Evolutionary conservation across 2,797 vertebrate genomes (phyloP), one percentile per base, ranked within the genome.

Genomic region (Holocentrus rufus): DNA sequence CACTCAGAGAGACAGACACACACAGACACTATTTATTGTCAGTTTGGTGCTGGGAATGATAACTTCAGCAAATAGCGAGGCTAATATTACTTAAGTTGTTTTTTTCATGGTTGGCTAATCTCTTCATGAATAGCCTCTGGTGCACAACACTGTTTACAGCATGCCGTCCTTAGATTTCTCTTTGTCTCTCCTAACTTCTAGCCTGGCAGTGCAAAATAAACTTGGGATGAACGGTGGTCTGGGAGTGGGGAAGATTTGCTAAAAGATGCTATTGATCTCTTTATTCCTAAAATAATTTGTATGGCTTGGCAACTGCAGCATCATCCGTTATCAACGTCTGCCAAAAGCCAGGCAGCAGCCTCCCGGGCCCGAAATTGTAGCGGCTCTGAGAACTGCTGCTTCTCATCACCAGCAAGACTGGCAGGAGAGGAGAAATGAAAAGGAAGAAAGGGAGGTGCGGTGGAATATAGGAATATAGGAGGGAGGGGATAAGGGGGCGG

Each of bases 261-360:
- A 74, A 91, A 88, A 91, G 83, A 91, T 91, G 84, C 86, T 89
- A 90, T 90, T 92, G 89, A 92, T 91, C 87, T 87, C 84, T 89
- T 90, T 84, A 92, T 91, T 90, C 83, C 79, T 85, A 74, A 89
- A 90, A 92, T 91, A 83, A 92, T 93, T 91, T 90, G 84, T 87
- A 87, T 88, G 87, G 77, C 85, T 87, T 88, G 82, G 80, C 79
- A 91, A 86, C 80, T 22, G 31, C 85, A 66, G 85, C 75, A 86
- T 81, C 76, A 85, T 91, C 87, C 76, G 86, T 89, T 91, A 92
- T 91, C 89, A 91, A 77, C 74, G 80, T 80, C 80, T 88, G 86
- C 91, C 90, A 92, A 92, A 89, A 89, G 75, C 80, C 83, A 69
- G 80, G 76, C 85, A 36, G 72, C 2, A 47, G 81, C 74, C 87